Evolutionary conservation across 2,797 vertebrate genomes (phyloP).

Genomic region (Salarias fasciatus): DNA sequence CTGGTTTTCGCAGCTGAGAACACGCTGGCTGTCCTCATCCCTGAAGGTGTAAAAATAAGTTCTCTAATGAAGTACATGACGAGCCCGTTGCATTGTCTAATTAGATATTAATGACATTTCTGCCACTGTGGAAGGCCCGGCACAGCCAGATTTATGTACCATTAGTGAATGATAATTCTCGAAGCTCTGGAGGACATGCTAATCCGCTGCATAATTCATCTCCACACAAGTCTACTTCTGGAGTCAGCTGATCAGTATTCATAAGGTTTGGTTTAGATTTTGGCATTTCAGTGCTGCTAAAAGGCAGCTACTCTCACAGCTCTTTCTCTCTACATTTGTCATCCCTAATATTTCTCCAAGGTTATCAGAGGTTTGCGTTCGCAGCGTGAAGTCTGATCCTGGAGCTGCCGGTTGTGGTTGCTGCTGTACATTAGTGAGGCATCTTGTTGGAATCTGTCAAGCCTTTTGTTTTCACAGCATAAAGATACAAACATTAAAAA

Average conservation of each 20-base stretch:
- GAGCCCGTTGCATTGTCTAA: constrained; percentile 49
- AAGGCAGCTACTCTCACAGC: constrained; percentile 15
- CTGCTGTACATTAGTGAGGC: constrained; percentile 40
- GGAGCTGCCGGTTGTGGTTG: constrained; percentile 21
- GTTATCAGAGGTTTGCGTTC: neutral
- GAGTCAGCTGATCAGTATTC: constrained; percentile 53
- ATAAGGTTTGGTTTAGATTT: constrained; percentile 17
- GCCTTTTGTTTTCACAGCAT: constrained; percentile 60
- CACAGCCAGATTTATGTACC: constrained; percentile 42
- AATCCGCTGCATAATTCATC: constrained; percentile 68
- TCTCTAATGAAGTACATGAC: constrained; percentile 23
- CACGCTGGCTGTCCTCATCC: constrained; percentile 1
- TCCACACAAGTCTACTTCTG: constrained; percentile 8
- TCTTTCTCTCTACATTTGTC: constrained; percentile 5
- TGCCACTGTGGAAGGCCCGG: constrained; percentile 40
- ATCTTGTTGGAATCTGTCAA: constrained; percentile 38
- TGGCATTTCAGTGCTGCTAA: constrained; percentile 10
- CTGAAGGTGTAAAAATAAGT: constrained; percentile 32
- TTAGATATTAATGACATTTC: constrained; percentile 69
- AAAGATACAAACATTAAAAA: constrained; percentile 31
- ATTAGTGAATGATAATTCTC: constrained; percentile 56
- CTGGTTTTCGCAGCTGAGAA: constrained; percentile 25
- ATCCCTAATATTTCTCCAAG: neutral
- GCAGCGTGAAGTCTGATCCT: neutral
- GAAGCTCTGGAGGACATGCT: constrained; percentile 58